phyloP scores from a whole-genome alignment of 2,113 vertebrate species.

The Oriolus oriolus region DNA sequence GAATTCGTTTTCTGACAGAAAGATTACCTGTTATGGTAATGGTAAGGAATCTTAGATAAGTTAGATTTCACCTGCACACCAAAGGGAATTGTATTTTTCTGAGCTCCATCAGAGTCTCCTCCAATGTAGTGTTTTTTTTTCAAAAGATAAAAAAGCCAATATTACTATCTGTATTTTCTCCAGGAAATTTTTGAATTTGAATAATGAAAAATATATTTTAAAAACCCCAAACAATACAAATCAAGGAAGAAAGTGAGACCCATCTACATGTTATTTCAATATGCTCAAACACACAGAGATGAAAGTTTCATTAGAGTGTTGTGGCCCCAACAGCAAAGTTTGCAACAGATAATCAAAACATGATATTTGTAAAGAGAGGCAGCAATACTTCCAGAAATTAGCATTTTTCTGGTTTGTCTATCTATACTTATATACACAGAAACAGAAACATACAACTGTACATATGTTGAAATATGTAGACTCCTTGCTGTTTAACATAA shows the following conservation, averaged over 20 bases:
- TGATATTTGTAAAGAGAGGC: background rate
- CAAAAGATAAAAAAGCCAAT: background rate
- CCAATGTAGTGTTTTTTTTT: background rate
- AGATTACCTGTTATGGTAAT: background rate
- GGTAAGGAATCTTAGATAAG: background rate
- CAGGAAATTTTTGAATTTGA: background rate
- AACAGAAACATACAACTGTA: background rate
- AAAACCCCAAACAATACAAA: background rate
- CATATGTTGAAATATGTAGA: background rate
- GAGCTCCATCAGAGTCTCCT: background rate
- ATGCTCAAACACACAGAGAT: background rate
- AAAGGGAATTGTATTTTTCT: background rate
- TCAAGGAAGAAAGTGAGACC: background rate
- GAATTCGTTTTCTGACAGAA: background rate
- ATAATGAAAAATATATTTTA: background rate
- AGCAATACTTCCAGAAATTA: background rate
- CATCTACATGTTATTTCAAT: background rate
- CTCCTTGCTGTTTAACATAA: background rate
- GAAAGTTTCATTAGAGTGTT: background rate
- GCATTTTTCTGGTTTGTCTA: background rate
- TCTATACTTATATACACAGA: background rate
- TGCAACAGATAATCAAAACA: background rate
- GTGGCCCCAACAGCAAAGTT: background rate
- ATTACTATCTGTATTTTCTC: background rate
- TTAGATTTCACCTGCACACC: background rate